Evolutionary conservation across 2,113 vertebrate genomes (phyloP), one percentile per base, ranked within the genome.

Genomic region (Channa argus): DNA sequence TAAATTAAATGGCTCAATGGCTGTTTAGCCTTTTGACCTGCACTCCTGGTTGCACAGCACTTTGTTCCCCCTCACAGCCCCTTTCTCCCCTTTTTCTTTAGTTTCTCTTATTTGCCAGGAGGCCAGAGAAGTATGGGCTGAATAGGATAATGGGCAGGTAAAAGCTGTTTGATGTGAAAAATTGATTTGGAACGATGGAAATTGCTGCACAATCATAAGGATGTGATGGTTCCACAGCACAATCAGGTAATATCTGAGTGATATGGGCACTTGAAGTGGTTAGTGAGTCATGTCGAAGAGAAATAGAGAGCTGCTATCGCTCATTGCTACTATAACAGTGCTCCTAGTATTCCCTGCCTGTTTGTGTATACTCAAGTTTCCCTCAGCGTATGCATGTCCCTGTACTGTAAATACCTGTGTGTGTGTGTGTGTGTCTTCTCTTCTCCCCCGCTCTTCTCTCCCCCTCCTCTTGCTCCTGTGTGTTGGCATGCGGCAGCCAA

Each of bases 401-500:
- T 63, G 62, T 71, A 74, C 74, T 80, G 71, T 84, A 73, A 87
- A 86, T 80, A 82, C 78, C 65, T 78, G 6, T n/a, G 44, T 49
- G 60, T 75, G 69, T 71, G 63, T 68, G 52, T 64, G 34, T 45
- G 41, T 54, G 11, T 34, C 6, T 52, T 62, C 62, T 37, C 38
- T 24, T 24, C 24, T 24, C 24, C 24, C 24, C 24, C 24, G 24
- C 24, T 24, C 1, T 24, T 24, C 24, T 24, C 50, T 33, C 79
- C 55, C 36, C 63, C 24, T 51, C 43, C 79, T 68, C 64, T 63
- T 44, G 12, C 61, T 68, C 70, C 70, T 37, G 71, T 83, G 82
- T 82, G 87, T 90, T 73, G 82, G 87, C 96, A 94, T 94, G 94
- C 94, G 38, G 92, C 94, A 91, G 94, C 94, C 94, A 91, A 94